Base-by-base conservation (phyloP, 2,113 vertebrate species). In the Paratilapia polleni region DNA sequence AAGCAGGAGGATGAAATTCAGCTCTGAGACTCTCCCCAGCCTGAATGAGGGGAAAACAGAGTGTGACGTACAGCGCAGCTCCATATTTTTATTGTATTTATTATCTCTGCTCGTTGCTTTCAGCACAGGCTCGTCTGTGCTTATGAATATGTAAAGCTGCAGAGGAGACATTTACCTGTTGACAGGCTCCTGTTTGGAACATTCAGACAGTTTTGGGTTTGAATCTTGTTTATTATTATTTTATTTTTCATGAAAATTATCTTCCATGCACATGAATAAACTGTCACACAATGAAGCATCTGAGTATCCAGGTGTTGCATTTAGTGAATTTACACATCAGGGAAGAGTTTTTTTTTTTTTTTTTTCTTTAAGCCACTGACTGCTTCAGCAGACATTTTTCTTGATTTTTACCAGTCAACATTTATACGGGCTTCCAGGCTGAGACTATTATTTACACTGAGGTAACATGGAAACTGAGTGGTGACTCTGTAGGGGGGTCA, bases 141-240 rank as follows among this genome's bases (percentile, higher is more conserved):
- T 81, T 73, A 76, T 85, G 80, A 91, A 85, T 83, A 86, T 78
- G 75, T 49, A 80, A 84, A 89, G 86, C 78, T 84, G 74, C 66
- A 77, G 75, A 41, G 12, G 10, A 54, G 73, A 88, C 49, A 74
- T 84, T 86, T 86, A 91, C 88, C 78, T 82, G 73, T 60, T 41
- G 38, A 77, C 64, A 59, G 43, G 24, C 62, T 82, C 43, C 68
- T 41, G 52, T 57, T 89, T 47, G 17, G 62, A 57, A 49, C 34
- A 6, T 52, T 84, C 73, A 78, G 34, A 77, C 68, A 77, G 11
- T 87, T 66, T 78, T 15, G 15, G 59, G 36, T 82, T 76, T 77
- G 22, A 26, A 41, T 64, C 26, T 24, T 59, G 26, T 73, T 73
- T 52, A 73, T 52, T 73, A 31, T 73, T 52, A 20, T 13, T 68